These are phyloP conservation scores for Falco biarmicus DNA, from an alignment of 2,797 vertebrate genomes.

Conservation along the genomic window DNA sequence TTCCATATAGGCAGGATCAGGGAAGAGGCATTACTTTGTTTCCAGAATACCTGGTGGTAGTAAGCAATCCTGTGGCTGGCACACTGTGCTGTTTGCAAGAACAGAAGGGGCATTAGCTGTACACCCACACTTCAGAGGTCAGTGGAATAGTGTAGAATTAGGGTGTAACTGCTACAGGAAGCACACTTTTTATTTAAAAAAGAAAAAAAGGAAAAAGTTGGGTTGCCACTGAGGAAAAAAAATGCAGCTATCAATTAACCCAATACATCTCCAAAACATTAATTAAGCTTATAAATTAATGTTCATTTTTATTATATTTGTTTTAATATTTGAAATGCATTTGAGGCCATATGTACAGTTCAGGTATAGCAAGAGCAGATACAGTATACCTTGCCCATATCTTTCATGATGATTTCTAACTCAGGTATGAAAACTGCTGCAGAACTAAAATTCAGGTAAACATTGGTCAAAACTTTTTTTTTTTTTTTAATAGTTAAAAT, in stretches of 20 bases:
- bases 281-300: background rate
- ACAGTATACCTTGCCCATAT: background rate
- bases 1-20: background rate
- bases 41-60: background rate
- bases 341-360: background rate
- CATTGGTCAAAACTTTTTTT: background rate
- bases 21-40: background rate
- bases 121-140: background rate
- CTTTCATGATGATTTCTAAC: background rate
- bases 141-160: background rate
- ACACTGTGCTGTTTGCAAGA: background rate
- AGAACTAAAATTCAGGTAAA: background rate
- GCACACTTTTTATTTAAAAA: background rate
- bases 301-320: background rate
- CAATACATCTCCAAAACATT: background rate
- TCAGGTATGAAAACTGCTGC: background rate
- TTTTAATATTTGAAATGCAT: background rate
- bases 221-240: background rate
- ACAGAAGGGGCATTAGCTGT: background rate
- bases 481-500: background rate
- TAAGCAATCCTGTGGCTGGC: background rate
- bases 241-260: background rate
- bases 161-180: background rate
- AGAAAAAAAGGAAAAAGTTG: background rate
- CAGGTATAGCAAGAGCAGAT: background rate